These are phyloP conservation scores for Lacerta viridis DNA, from an alignment of 2,797 vertebrate species.

Conservation along the genomic window DNA sequence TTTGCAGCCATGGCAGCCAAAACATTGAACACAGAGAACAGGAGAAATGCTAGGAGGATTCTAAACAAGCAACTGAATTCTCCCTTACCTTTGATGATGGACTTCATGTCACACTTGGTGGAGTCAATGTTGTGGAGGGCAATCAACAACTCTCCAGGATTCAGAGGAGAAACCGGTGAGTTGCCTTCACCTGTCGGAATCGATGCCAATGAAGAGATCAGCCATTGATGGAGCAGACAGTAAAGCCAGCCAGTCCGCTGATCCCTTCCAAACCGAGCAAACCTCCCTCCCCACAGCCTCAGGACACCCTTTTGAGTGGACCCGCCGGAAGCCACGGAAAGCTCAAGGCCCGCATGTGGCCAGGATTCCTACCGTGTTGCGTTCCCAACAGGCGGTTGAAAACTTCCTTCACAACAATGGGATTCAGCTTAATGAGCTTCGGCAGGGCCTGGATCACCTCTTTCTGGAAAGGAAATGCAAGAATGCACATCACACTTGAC, in stretches of 20 bases:
- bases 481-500: too few species aligned
- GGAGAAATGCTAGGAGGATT: background rate
- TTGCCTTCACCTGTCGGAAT: constrained; percentile 87
- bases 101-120: constrained; percentile 96
- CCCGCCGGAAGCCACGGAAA: background rate
- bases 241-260: too few species aligned
- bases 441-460: constrained; percentile 96
- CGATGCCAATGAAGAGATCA: background rate
- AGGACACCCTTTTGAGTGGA: too few species aligned
- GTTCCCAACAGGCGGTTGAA: constrained; percentile 96
- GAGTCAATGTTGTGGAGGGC: constrained; percentile 96
- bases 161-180: constrained; percentile 91
- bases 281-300: background rate
- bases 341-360: too few species aligned
- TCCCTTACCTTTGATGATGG: constrained; percentile 93
- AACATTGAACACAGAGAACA: background rate
- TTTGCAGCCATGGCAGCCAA: background rate
- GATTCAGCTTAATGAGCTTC: constrained; percentile 97
- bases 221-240: background rate
- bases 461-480: constrained; percentile 77
- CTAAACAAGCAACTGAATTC: too few species aligned
- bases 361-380: constrained; percentile 87
- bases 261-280: too few species aligned
- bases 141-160: constrained; percentile 92
- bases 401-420: constrained; percentile 96